Evolutionary conservation across 2,113 vertebrate species (phyloP), one percentile per base, ranked within the genome.

Genomic region (Syngnathoides biaculeatus): DNA sequence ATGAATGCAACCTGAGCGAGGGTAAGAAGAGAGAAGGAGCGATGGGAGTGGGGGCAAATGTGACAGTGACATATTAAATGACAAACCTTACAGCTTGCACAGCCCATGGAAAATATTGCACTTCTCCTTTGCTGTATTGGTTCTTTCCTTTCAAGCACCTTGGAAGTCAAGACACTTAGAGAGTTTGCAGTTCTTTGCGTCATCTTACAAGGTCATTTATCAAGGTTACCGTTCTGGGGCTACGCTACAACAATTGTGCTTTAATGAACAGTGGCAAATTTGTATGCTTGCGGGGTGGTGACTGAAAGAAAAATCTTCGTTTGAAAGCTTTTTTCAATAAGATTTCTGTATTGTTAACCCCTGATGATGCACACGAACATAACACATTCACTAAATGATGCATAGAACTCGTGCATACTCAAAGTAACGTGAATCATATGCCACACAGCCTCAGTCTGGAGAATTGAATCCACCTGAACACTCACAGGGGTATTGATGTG

Each of bases 11-110:
- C 82, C 78, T 77, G 48, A 77, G 74, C 80, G 61, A 68, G 63
- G 22, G 62, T 53, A 14, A 67, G 64, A 56, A 27, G n/a, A 27
- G 11, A 27, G 12, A 26, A 24, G 52, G 68, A 68, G 72, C 67
- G 55, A 62, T 11, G n/a, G 57, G n/a, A 58, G 65, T 24, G 64
- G 47, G 43, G 52, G 58, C 24, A 20, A 75, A 79, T 26, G 50
- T 72, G 78, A 79, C 76, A 81, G 78, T 71, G 75, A 82, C 64
- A 63, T 75, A 87, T 84, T 73, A 77, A 83, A 84, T 85, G 76
- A 87, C 65, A 82, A 87, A 88, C 20, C 64, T 71, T 64, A 48
- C 74, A 72, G 63, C 62, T 64, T 59, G 69, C 80, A 65, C 67
- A 69, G 78, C 82, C 74, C 79, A 60, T 82, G 71, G 84, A 78